Base-by-base conservation (phyloP, 2,113 vertebrate species). In the Abramis brama region DNA sequence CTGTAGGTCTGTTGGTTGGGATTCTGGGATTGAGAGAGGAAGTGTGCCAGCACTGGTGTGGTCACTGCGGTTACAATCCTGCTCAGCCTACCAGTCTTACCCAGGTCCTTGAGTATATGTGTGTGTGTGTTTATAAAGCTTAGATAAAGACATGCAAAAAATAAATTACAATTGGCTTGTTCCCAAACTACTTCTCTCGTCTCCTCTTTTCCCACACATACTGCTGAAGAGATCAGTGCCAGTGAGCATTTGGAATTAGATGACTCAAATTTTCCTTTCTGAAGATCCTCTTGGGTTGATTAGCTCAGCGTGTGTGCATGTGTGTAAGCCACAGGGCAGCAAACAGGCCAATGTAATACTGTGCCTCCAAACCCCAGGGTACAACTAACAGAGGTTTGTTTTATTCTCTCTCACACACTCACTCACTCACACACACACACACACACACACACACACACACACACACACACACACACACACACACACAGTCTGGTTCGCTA, bases 201-300 rank as follows among this genome's bases (percentile, higher is more conserved):
- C 23, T 30, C 27, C 33, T 70, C 45, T 47, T 30, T 77, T 55
- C 39, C 78, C 78, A 30, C n/a, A 21, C 23, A 50, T 66, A 30
- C 59, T 47, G 39, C 62, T 43, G 23, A 30, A 64, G n/a, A 66
- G 79, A 66, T 81, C 79, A 66, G n/a, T 21, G 60, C 43, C 60
- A 81, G n/a, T 11, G 77, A 66, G 60, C 43, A 66, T 66, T 81
- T 81, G 79, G 79, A 81, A 50, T 80, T 80, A 80, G 79, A 80
- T 81, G 60, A 81, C 79, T 81, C 79, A 81, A 66, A 64, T 66
- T 21, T 45, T 81, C 43, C 57, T 62, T 79, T 79, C 57, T 47
- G 43, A 66, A 66, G 79, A 66, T 81, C 79, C 25, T 81, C 79
- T 66, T 19, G 60, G 79, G 79, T 64, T 47, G n/a, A 80, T 80